phyloP scores from a whole-genome alignment of 2,888 invertebrate genomes.

The Caenorhabditis sp. region DNA sequence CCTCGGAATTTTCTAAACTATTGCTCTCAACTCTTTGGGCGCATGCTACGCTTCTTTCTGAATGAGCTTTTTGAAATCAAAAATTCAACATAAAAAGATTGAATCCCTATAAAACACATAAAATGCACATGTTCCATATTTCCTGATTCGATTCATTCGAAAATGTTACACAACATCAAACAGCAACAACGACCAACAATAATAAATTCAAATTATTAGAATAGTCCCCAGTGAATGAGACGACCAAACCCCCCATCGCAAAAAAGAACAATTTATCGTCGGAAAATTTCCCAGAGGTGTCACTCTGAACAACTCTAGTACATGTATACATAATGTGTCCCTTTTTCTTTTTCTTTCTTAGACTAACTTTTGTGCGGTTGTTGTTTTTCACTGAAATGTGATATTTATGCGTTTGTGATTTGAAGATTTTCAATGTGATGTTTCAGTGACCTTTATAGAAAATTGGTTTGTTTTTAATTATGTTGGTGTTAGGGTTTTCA shows the following conservation, averaged over 20 bases:
- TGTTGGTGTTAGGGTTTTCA: too few relatives aligned
- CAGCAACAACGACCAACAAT: not conserved
- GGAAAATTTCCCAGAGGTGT: not conserved
- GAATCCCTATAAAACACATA: not conserved
- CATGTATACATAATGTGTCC: too few relatives aligned
- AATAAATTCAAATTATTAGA: not conserved
- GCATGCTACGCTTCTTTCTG: too few relatives aligned
- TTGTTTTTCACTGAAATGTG: constrained; percentile 2
- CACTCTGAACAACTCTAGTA: not conserved
- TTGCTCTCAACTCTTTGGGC: too few relatives aligned
- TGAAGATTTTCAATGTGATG: constrained; percentile 10
- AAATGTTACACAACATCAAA: not conserved
- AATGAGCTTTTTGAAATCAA: too few relatives aligned
- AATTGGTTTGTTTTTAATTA: too few relatives aligned
- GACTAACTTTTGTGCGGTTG: constrained; percentile 3
- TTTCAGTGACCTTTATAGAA: too few relatives aligned
- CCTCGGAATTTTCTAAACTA: too few relatives aligned
- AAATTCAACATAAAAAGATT: not conserved
- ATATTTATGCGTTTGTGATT: not conserved
- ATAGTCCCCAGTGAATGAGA: not conserved
- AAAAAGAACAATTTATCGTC: not conserved
- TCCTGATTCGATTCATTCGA: not conserved
- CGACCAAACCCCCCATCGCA: not conserved
- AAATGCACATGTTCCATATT: not conserved
- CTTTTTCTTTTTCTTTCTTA: constrained; percentile 16